These are phyloP conservation scores for Blera fallax DNA, from an alignment of 2,888 invertebrate genomes.

Conservation along the genomic window DNA sequence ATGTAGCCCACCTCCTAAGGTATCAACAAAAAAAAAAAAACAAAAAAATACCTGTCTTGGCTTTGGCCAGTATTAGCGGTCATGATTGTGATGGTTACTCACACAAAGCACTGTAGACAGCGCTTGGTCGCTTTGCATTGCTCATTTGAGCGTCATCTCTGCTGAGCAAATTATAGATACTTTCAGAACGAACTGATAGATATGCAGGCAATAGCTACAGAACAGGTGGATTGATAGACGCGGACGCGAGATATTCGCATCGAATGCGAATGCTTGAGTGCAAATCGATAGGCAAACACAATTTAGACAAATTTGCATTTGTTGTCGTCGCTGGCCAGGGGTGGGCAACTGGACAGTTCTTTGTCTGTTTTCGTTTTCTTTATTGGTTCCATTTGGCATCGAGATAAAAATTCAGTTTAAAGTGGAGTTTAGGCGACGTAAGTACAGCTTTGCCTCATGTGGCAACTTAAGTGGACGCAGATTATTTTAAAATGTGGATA, in stretches of 20 bases:
- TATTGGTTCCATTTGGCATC: neutral
- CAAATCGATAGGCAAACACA: constrained; percentile 12
- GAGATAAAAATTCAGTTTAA: too few species aligned
- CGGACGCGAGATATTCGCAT: constrained; percentile 1
- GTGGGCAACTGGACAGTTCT: constrained; percentile 20
- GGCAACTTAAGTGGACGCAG: too few species aligned
- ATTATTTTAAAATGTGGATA: too few species aligned
- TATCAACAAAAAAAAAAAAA: too few species aligned
- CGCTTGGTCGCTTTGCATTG: neutral
- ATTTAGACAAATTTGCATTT: neutral
- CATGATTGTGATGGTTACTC: neutral
- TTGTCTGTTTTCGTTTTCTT: constrained; percentile 10
- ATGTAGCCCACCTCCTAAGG: constrained; percentile 31
- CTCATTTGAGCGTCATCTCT: neutral
- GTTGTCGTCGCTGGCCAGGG: neutral
- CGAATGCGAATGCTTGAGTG: constrained; percentile 24
- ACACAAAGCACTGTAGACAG: neutral
- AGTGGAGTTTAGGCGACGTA: too few species aligned
- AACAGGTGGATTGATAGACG: constrained; percentile 39
- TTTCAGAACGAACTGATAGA: neutral
- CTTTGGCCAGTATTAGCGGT: neutral
- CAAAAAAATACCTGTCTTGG: neutral
- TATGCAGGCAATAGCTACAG: neutral
- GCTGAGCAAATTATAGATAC: neutral
- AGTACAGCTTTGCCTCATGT: too few species aligned